Base-by-base conservation (phyloP, 1,140 invertebrate species). In the Leptopilina clavipes region DNA sequence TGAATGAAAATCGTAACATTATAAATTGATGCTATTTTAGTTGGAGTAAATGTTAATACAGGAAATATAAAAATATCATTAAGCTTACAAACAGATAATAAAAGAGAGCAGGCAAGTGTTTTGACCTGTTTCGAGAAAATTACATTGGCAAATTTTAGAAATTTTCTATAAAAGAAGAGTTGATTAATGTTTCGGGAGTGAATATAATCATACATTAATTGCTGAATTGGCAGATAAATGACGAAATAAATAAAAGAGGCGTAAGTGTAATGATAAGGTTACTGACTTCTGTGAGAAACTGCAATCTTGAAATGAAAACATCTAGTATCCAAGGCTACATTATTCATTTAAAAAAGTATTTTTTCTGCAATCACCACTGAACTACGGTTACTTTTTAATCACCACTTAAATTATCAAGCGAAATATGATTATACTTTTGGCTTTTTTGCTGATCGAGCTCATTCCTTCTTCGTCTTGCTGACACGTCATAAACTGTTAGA, bases 171-270 rank as follows among this genome's bases (percentile, higher is more conserved):
- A 65, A 31, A 65, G 25, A 31, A 22, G 59, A n/a, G 12, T 19
- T 14, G 8, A 11, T 31, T 12, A 31, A 22, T 22, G 31, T 37
- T 37, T 65, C 22, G 31, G 2, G 5, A 65, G 14, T 65, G 59
- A 65, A 65, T 25, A 12, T 11, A 65, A 12, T n/a, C n/a, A 25
- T 5, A 12, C 19, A 14, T 65, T 65, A 65, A 31, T 65, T 65
- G 59, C 59, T 65, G 25, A 65, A 65, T 65, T 65, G 59, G 19
- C 59, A 31, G 59, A 65, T 65, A 65, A 65, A 25, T 65, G 22
- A 65, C 25, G 59, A 31, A 65, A 65, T 65, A 65, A 65, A 65
- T 65, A 65, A 65, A 65, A 65, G 59, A 65, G 59, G 59, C 59
- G 59, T 65, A 31, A 65, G 59, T 65, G 3, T 65, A 25, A 37